Evolutionary conservation across 2,797 vertebrate genomes (phyloP).

Genomic region (Muscicapa striata): DNA sequence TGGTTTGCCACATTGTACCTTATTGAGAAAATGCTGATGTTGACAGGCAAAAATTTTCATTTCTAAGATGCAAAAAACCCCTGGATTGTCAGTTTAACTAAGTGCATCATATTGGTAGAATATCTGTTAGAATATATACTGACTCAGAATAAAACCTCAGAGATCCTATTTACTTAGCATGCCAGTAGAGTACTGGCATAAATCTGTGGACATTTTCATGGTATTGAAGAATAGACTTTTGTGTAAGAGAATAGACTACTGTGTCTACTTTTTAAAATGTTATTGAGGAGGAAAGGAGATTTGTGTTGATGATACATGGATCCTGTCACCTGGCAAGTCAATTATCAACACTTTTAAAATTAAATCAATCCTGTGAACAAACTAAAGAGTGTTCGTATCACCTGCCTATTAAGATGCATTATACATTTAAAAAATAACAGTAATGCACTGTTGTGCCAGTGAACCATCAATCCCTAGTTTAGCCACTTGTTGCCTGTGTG

Average conservation of each 20-base stretch:
- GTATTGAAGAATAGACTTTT: not conserved
- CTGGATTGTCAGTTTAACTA: not conserved
- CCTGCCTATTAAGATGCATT: not conserved
- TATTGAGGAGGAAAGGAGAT: not conserved
- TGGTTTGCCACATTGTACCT: not conserved
- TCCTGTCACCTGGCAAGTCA: not conserved
- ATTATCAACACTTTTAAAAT: not conserved
- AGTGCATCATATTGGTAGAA: not conserved
- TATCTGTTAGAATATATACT: not conserved
- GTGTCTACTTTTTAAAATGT: not conserved
- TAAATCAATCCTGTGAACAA: not conserved
- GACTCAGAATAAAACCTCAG: not conserved
- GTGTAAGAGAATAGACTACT: not conserved
- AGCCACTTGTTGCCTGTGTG: not conserved
- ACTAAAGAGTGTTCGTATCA: not conserved
- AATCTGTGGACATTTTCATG: not conserved
- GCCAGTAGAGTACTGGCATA: not conserved
- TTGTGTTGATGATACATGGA: not conserved
- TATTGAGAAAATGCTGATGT: not conserved
- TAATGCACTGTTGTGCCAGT: not conserved
- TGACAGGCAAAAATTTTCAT: not conserved
- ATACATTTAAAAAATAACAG: not conserved
- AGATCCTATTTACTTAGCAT: not conserved
- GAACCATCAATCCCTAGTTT: not conserved
- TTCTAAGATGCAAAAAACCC: no score